These are phyloP conservation scores for Paratrypauchen microcephalus DNA, from an alignment of 2,797 vertebrate genomes.

Conservation along the genomic window DNA sequence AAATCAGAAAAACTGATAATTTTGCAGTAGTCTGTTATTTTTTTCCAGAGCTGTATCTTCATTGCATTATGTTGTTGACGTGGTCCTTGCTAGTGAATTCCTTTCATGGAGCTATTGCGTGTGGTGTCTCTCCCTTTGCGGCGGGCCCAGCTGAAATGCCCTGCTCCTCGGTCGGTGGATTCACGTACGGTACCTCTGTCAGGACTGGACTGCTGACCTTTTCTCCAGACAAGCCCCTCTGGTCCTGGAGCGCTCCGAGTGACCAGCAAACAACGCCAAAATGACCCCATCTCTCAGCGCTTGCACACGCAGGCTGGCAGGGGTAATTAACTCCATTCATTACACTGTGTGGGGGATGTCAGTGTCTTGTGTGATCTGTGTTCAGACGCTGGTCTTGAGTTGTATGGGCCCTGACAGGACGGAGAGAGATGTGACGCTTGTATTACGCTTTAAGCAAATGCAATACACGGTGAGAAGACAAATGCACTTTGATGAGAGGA, in stretches of 20 bases:
- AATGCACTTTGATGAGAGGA: not conserved
- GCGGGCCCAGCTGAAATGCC: conserved; percentile 36
- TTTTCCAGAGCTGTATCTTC: too few species aligned
- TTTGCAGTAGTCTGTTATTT: too few species aligned
- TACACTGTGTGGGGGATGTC: conserved; percentile 53
- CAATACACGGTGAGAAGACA: conserved; percentile 8
- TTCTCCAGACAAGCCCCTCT: conserved; percentile 41
- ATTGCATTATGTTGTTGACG: too few species aligned
- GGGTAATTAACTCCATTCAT: conserved; percentile 66
- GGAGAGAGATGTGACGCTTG: not conserved
- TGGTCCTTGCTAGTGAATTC: too few species aligned
- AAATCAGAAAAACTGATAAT: too few species aligned
- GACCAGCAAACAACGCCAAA: conserved; percentile 33
- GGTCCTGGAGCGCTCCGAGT: conserved; percentile 9
- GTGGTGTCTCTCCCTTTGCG: conserved; percentile 26
- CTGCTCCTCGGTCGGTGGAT: conserved; percentile 45
- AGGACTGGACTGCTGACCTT: conserved; percentile 59
- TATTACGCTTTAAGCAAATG: conserved; percentile 16
- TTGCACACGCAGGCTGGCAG: conserved; percentile 55
- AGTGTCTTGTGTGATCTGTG: conserved; percentile 61
- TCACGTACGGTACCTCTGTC: conserved; percentile 49
- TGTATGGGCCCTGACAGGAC: conserved; percentile 55
- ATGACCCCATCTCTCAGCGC: conserved; percentile 38
- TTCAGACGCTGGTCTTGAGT: conserved; percentile 51
- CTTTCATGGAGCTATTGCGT: conserved; percentile 16